phyloP scores from a whole-genome alignment of 2,113 vertebrate species.

The Colistium nudipinnis region DNA sequence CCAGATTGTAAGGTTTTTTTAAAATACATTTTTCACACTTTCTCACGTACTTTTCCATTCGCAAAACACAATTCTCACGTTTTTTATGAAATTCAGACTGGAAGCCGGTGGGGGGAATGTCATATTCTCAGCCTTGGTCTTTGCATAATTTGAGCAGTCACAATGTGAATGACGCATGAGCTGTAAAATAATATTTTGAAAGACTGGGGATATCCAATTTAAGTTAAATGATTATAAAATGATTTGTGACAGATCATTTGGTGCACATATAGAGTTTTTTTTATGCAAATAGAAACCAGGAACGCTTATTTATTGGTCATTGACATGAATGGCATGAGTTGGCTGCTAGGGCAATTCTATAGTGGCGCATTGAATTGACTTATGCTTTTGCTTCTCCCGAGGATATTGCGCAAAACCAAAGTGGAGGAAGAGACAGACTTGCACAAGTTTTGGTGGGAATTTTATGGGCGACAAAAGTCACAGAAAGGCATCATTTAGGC shows the following conservation, averaged over 20 bases:
- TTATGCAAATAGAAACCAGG: no score
- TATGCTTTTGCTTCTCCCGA: no score
- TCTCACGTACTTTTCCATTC: not conserved
- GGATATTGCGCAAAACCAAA: no score
- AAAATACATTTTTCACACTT: not conserved
- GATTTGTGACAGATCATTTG: not conserved
- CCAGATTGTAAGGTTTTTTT: not conserved
- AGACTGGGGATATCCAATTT: not conserved
- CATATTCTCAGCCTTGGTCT: not conserved
- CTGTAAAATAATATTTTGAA: not conserved
- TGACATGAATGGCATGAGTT: no score
- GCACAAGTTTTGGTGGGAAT: no score
- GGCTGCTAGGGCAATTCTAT: no score
- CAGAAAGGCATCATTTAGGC: not conserved
- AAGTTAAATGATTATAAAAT: not conserved
- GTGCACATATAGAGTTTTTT: no score
- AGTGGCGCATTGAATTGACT: no score
- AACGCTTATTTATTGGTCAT: no score
- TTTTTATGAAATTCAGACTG: not conserved
- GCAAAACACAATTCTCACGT: not conserved
- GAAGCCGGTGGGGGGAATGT: not conserved
- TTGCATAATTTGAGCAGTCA: not conserved
- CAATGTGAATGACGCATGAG: not conserved
- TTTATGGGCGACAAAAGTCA: no score
- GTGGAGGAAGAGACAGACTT: no score